Conservation (phyloP, 2,888 invertebrate species). For the Oasisia sp. region DNA sequence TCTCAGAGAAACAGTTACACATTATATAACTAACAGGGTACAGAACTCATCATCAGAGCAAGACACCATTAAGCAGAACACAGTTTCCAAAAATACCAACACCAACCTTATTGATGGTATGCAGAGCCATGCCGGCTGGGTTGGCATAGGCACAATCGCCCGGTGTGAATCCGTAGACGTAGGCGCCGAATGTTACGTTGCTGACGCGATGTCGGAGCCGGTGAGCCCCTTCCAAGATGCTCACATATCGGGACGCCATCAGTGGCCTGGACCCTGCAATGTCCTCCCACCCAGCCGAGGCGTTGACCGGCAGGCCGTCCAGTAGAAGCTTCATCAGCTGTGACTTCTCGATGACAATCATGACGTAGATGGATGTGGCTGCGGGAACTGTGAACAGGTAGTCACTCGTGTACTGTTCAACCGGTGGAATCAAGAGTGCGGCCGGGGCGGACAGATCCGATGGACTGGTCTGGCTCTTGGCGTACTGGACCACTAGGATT, state of each 20-base stretch:
- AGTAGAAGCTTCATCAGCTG: constrained; percentile 17
- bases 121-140: constrained; percentile 31
- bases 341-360: constrained; percentile 27
- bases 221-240: neutral
- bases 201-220: neutral
- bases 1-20: too few relatives aligned
- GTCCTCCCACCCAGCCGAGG: constrained; percentile 17
- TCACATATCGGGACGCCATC: neutral
- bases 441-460: constrained; percentile 24
- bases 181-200: constrained; percentile 32
- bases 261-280: neutral
- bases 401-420: constrained; percentile 26
- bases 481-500: constrained; percentile 27
- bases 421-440: constrained; percentile 23
- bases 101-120: neutral
- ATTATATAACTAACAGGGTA: too few relatives aligned
- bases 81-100: neutral
- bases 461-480: neutral
- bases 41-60: neutral
- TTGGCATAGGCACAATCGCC: constrained; percentile 33
- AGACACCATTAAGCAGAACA: neutral
- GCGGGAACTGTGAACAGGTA: constrained; percentile 24
- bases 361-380: constrained; percentile 24
- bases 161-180: constrained; percentile 30
- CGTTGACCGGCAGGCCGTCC: constrained; percentile 21